Conservation (phyloP, 2,113 vertebrate species). For the Vulpes vulpes region DNA sequence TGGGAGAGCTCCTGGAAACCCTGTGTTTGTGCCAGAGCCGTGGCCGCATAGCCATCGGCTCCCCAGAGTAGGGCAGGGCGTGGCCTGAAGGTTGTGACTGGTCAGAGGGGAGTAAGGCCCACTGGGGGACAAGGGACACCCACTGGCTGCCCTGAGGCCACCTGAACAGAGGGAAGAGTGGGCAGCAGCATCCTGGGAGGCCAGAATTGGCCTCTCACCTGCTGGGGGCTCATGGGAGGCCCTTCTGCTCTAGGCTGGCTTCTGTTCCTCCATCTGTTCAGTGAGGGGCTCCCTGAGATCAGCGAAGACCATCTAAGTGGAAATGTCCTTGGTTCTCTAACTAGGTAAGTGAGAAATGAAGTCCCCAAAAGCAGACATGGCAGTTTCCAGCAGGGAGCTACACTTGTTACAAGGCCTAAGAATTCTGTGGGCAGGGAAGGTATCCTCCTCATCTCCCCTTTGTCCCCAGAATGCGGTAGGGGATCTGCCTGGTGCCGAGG, state of each 20-base stretch:
- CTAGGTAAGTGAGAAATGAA: neutral
- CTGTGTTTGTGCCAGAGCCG: neutral
- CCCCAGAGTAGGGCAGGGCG: neutral
- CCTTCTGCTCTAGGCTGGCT: neutral
- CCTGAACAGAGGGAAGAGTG: too few species aligned
- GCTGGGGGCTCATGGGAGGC: neutral
- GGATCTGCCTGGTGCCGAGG: too few species aligned
- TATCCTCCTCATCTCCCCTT: neutral
- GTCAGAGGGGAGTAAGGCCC: neutral
- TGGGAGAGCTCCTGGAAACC: neutral
- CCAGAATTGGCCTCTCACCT: neutral
- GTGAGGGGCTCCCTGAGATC: neutral
- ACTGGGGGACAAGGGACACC: neutral
- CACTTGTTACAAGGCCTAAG: neutral
- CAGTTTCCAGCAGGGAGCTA: neutral
- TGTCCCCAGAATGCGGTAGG: neutral
- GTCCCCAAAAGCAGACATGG: neutral
- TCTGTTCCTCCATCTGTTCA: neutral
- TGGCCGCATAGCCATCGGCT: neutral
- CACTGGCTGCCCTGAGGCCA: neutral
- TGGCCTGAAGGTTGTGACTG: neutral
- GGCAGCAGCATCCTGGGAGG: rapidly evolving
- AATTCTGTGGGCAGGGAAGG: neutral
- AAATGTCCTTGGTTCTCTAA: neutral
- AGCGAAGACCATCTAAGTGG: neutral